Evolutionary conservation across 37 sponge, comb jelly and placozoan genomes (phyloP), one percentile per base, ranked within the genome.

Genomic region (Halisarca cf. caerulea): DNA sequence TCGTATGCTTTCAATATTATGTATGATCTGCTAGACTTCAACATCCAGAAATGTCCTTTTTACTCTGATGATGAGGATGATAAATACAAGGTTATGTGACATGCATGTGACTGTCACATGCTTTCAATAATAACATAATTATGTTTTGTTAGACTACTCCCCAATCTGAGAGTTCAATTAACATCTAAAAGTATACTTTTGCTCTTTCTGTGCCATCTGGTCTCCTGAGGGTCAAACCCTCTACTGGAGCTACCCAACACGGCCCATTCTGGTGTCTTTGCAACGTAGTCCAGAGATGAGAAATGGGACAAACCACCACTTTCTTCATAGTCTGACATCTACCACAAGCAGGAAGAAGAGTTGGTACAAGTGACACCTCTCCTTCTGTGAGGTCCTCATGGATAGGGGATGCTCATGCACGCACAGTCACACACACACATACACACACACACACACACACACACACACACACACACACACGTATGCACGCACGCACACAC

Each of bases 161-260:
- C n/a, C n/a, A n/a, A n/a, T n/a, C n/a, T n/a, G n/a, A n/a, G n/a
- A n/a, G n/a, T n/a, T n/a, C n/a, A n/a, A n/a, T n/a, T n/a, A n/a
- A n/a, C n/a, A n/a, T n/a, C n/a, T n/a, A n/a, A n/a, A n/a, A n/a
- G n/a, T n/a, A n/a, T n/a, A n/a, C n/a, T n/a, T n/a, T 80, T 87
- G 72, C 40, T 90, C 80, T 97, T 97, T 54, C 96, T 93, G 32
- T 90, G 88, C 95, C 93, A 95, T 8, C 97, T 75, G 38, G 93
- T 92, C 82, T 97, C 97, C 15, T 38, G 30, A 9, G 97, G 97
- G 78, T 97, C 97, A 90, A 97, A 97, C 24, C 97, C 97, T 60
- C 82, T 60, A 75, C 90, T 88, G 39, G 78, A 25, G 71, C 87
- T 83, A 24, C 95, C 97, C 70, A 94, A 51, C 60, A 95, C 81